Evolutionary conservation across 37 sponge, comb jelly and placozoan genomes (phyloP), one percentile per base, ranked within the genome.

Genomic region (Spongilla lacustris): DNA sequence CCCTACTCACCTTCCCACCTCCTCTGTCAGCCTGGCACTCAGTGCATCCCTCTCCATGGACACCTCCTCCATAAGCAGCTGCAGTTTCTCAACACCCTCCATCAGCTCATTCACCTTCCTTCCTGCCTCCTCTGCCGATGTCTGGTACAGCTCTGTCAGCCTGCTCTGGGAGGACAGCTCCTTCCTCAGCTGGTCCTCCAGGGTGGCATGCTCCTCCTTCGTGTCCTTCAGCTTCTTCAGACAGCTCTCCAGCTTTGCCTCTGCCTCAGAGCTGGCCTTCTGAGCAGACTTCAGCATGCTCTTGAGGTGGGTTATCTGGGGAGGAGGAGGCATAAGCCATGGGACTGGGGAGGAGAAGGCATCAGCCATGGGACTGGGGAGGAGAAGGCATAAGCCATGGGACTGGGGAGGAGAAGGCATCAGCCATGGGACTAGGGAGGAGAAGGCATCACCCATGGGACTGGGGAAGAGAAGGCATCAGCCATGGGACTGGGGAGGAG

Each of bases 141-240:
- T 69, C 71, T 88, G 49, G 79, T 90, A 94, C 67, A 94, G 74
- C 30, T 89, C 88, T 2, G 85, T 33, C 46, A 94, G 85, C 67
- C 77, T 90, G 17, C 83, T 66, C 71, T 92, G 94, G 27, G 89
- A 76, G 26, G 81, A 49, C 19, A 95, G 79, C 71, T 95, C 93
- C 38, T 79, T 87, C 37, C 87, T 85, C 23, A 95, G 78, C 50
- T 77, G 93, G 71, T 92, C 95, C 49, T 95, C 95, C 17, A 95
- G 68, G 26, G 24, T 66, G 0, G 86, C 69, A 2, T 81, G 82
- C 32, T 88, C 92, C 34, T 86, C 83, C 29, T 41, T 37, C 23
- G 71, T 74, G 30, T 79, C 82, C 49, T 66, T 78, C n/a, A 87
- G 32, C 73, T 77, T 76, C 30, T 50, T 30, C 49, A 90, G 70